A percentile compares a stretch with the other conserved stretches of the same genome.
Conservation (phyloP, 2,797 vertebrate genomes). For the Cynopterus sphinx region DNA sequence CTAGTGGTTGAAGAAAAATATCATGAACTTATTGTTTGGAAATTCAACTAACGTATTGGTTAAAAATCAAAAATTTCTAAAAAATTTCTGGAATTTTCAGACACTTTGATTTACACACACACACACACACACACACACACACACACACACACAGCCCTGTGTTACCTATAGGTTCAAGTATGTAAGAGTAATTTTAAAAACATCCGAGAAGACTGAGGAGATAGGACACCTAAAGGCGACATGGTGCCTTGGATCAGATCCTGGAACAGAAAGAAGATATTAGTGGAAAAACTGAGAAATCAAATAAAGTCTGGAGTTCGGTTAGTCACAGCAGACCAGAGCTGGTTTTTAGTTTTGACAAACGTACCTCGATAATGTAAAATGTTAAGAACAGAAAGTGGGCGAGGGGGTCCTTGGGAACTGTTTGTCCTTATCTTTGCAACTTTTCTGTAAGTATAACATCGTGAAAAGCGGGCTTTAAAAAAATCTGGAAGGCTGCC, state of each 20-base stretch:
- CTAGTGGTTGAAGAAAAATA: not conserved
- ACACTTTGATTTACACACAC: not conserved
- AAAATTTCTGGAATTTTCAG: not conserved
- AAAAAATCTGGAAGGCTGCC: not conserved
- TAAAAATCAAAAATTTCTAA: constrained; percentile 33
- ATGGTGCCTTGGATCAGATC: not conserved
- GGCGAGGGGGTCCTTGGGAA: not conserved
- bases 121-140: not conserved
- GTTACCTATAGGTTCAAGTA: not conserved
- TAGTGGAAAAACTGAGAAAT: not conserved
- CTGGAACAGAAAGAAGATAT: not conserved
- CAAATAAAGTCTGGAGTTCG: not conserved
- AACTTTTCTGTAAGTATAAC: not conserved
- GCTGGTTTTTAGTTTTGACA: not conserved
- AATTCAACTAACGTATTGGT: not conserved
- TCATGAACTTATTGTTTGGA: not conserved
- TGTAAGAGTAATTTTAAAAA: not conserved
- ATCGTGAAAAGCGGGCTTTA: not conserved
- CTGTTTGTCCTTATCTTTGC: not conserved
- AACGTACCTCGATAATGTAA: not conserved
- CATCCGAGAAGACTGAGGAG: not conserved
- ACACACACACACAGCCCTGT: not conserved
- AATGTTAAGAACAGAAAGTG: not conserved
- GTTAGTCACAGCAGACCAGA: not conserved
- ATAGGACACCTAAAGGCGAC: not conserved